Conservation (phyloP, 1,140 invertebrate species). For the Drosophila kanapiae region DNA sequence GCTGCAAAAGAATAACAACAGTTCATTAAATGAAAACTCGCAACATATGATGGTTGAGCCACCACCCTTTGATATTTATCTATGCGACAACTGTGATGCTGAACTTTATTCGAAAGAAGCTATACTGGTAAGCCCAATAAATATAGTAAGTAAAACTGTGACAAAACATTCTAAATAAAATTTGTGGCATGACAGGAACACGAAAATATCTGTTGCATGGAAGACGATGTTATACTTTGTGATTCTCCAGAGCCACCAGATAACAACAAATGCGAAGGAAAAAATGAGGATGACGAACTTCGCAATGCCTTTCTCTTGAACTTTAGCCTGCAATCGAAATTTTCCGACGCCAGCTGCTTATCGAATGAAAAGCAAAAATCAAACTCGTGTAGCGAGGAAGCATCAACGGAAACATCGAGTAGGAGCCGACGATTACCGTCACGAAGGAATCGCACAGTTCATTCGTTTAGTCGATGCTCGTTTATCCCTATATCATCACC, state of each 20-base stretch:
- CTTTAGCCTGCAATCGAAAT: conserved; percentile 72
- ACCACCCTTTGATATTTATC: conserved; percentile 88
- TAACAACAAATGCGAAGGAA: conserved; percentile 48
- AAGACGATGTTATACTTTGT: conserved; percentile 84
- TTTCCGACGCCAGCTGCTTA: conserved; percentile 32
- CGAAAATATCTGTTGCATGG: conserved; percentile 86
- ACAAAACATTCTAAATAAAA: background rate
- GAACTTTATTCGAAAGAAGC: conserved; percentile 87
- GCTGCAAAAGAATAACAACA: conserved; percentile 77
- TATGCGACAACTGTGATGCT: conserved; percentile 91
- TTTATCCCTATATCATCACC: conserved; percentile 87
- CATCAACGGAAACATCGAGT: conserved; percentile 43
- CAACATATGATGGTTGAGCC: conserved; percentile 86
- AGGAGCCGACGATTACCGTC: conserved; percentile 84
- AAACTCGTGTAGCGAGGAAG: conserved; percentile 56
- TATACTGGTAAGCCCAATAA: conserved; percentile 86
- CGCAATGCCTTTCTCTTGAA: conserved; percentile 79
- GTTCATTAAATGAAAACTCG: conserved; percentile 77
- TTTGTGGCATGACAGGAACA: conserved; percentile 85
- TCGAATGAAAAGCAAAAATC: conserved; percentile 59
- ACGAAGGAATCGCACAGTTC: conserved; percentile 85
- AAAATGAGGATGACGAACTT: conserved; percentile 70
- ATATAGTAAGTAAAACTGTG: background rate
- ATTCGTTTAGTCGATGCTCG: conserved; percentile 86
- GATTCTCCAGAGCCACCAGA: conserved; percentile 75